These are phyloP conservation scores for Muscidifurax raptorellus DNA, from an alignment of 1,140 invertebrate genomes.

Conservation along the genomic window DNA sequence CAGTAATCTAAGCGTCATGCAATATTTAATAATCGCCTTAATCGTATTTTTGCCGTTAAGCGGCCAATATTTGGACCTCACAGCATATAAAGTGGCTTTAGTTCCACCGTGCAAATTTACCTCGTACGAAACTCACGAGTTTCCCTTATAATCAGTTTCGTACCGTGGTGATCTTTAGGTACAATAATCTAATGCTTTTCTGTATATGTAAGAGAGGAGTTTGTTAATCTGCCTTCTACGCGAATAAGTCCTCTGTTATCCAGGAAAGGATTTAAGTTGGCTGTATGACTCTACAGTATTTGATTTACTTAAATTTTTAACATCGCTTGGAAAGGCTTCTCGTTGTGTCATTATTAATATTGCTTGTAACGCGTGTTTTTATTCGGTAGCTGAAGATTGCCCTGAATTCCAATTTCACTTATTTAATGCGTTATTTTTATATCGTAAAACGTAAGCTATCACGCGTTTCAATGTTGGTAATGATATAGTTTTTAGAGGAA, in stretches of 20 bases:
- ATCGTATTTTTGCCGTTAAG: neutral
- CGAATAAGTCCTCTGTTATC: no score
- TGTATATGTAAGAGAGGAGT: conserved; percentile 39
- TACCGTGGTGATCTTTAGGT: neutral
- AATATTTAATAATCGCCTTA: neutral
- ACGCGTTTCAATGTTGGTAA: conserved; percentile 8
- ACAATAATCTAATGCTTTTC: conserved; percentile 15
- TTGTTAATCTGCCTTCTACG: no score
- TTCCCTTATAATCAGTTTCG: neutral
- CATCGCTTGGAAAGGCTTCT: neutral
- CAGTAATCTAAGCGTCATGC: conserved; percentile 49
- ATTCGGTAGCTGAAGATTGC: neutral
- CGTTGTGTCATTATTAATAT: neutral
- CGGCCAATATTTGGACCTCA: neutral
- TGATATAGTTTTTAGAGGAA: no score
- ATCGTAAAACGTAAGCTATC: neutral
- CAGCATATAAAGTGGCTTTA: neutral
- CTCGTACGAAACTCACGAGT: no score
- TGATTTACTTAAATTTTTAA: neutral
- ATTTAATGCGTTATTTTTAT: neutral
- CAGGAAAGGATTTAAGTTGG: no score
- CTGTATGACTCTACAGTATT: no score
- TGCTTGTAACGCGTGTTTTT: neutral
- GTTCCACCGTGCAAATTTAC: neutral
- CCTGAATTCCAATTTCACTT: neutral